Base-by-base conservation (phyloP, 2,113 vertebrate species). In the Ariopsis seemanni region DNA sequence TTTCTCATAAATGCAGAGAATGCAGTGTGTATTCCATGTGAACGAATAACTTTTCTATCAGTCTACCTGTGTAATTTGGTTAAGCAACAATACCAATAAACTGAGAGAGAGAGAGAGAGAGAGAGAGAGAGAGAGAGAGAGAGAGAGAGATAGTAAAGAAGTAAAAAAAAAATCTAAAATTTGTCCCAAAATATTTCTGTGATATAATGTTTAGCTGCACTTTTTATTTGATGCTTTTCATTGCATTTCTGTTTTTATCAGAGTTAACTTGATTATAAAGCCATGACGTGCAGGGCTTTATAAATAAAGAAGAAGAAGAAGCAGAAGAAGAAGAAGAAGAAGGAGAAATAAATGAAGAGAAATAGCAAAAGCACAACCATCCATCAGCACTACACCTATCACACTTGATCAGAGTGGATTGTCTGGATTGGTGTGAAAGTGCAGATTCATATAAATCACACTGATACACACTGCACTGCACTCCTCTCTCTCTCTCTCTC, bases 401-500 rank as follows among this genome's bases (percentile, higher is more conserved):
- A 55, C 48, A 25, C 34, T 4, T 62, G 20, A 57, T 85, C 80
- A 75, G 34, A 27, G 74, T 74, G 75, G 58, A 83, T 63, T 52
- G 83, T 62, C 58, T 63, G 75, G 82, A 50, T 78, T 87, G 86
- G 67, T 94, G 94, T 96, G 96, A 97, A 98, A 97, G 97, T 97
- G 96, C 96, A 96, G 96, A 97, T 97, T 97, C 97, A 98, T 97
- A 96, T 96, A 96, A 93, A 91, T 91, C 91, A 92, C 94, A 93
- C 93, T 86, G 95, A 92, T 94, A 94, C 94, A 89, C 91, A 95
- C 91, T 88, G n/a, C 90, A 91, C 91, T 88, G n/a, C 90, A 91
- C 82, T 92, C 42, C 42, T 42, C 34, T 69, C 63, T 83, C 69
- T 75, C 83, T 74, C 95, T 90, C 91, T 95, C 90, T 89, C 89